Evolutionary conservation across 2,888 invertebrate genomes (phyloP).

Genomic region (Osmoderma eremita): DNA sequence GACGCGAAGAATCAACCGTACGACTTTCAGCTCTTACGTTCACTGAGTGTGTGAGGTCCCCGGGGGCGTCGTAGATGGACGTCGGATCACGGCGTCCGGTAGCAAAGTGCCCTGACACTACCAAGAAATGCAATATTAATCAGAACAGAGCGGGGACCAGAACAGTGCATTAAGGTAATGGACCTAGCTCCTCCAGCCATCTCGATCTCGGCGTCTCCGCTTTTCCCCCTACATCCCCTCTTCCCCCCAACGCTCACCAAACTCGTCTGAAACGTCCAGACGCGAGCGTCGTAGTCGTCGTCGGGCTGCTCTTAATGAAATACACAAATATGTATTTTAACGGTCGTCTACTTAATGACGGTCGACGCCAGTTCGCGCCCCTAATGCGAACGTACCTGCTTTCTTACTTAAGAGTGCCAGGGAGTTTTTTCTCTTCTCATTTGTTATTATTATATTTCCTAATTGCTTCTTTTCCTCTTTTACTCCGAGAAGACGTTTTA

Average conservation of each 20-base stretch:
- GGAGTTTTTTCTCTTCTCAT: neutral
- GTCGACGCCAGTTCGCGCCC: no score
- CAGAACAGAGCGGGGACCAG: constrained; percentile 63
- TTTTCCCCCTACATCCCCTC: constrained; percentile 13
- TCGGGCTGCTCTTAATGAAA: constrained; percentile 38
- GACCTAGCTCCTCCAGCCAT: constrained; percentile 51
- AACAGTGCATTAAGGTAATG: constrained; percentile 65
- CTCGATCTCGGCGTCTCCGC: constrained; percentile 31
- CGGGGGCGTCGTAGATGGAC: constrained; percentile 57
- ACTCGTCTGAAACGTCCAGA: neutral
- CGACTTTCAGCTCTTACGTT: constrained; percentile 40
- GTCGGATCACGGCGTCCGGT: constrained; percentile 56
- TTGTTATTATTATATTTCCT: constrained; percentile 11
- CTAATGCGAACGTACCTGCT: constrained; percentile 6
- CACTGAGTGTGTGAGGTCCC: constrained; percentile 55
- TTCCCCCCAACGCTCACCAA: neutral
- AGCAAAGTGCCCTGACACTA: constrained; percentile 58
- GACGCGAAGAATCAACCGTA: constrained; percentile 43
- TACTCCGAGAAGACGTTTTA: no score
- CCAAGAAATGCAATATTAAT: constrained; percentile 74
- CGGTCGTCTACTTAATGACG: constrained; percentile 42
- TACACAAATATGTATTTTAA: constrained; percentile 45
- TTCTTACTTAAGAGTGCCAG: constrained; percentile 9
- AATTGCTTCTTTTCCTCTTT: constrained; percentile 9
- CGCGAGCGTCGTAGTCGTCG: constrained; percentile 4